Conservation (phyloP, 2,797 vertebrate species). For the Cirrhinus molitorella region DNA sequence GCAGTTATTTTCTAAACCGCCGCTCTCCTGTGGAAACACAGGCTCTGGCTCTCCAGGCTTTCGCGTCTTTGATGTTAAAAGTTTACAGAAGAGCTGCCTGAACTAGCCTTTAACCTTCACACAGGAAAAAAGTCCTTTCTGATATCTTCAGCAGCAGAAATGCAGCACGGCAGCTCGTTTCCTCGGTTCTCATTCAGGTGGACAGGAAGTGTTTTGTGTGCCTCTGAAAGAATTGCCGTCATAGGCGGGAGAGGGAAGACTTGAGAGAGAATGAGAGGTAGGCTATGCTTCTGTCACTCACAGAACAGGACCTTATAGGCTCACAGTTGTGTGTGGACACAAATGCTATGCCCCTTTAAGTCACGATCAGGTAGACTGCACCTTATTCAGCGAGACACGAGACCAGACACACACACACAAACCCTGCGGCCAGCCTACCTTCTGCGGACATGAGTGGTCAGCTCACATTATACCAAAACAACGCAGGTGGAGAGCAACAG, state of each 20-base stretch:
- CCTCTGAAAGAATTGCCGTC: slow-evolving; percentile 28
- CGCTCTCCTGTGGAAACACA: slow-evolving; percentile 59
- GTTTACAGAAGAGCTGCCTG: slow-evolving; percentile 36
- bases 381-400: slow-evolving; percentile 58
- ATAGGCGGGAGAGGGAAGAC: slow-evolving; percentile 28
- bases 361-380: slow-evolving; percentile 59
- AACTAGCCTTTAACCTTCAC: slow-evolving; percentile 54
- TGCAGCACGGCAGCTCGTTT: slow-evolving; percentile 3
- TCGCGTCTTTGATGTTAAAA: slow-evolving; percentile 47
- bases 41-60: slow-evolving; percentile 47
- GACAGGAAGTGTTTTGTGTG: slow-evolving; percentile 48
- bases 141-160: slow-evolving; percentile 43
- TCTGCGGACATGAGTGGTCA: slow-evolving; percentile 57
- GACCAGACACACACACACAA: slow-evolving; percentile 41
- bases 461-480: slow-evolving; percentile 63
- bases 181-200: slow-evolving; percentile 14
- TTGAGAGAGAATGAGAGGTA: slow-evolving; percentile 61
- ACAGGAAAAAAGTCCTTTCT: slow-evolving; percentile 49
- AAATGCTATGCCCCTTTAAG: slow-evolving; percentile 53
- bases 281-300: slow-evolving; percentile 75
- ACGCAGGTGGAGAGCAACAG: slow-evolving; percentile 54
- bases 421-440: slow-evolving; percentile 51
- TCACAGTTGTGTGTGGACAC: slow-evolving; percentile 44
- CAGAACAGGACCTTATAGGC: slow-evolving; percentile 45
- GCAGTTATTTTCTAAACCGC: slow-evolving; percentile 56